phyloP scores from a whole-genome alignment of 2,113 vertebrate genomes.

The Rhea americana region DNA sequence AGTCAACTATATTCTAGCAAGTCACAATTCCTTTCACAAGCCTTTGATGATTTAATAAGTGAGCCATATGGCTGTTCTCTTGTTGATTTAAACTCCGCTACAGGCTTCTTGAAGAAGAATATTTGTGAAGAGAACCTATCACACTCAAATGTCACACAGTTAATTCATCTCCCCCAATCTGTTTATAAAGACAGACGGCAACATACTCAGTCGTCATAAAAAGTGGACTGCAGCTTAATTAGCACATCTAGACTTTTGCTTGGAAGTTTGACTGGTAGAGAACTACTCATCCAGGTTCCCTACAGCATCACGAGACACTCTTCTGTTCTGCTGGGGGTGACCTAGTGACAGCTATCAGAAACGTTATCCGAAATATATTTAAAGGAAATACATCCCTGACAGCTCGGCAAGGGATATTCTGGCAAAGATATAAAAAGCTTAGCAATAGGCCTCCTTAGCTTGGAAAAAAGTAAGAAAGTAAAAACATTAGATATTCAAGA shows the following conservation, averaged over 20 bases:
- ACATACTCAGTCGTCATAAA: conserved; percentile 9
- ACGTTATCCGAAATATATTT: conserved; percentile 9
- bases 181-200: conserved; percentile 54
- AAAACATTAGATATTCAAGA: neutral
- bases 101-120: conserved; percentile 7
- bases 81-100: conserved; percentile 39
- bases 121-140: conserved; percentile 28
- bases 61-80: conserved; percentile 24
- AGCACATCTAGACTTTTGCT: neutral
- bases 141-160: neutral
- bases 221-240: neutral
- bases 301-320: neutral
- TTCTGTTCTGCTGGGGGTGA: conserved; percentile 14
- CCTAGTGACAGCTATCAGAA: conserved; percentile 19
- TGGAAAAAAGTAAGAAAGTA: neutral
- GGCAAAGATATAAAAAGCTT: neutral
- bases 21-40: conserved; percentile 30
- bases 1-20: neutral
- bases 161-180: neutral
- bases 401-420: neutral
- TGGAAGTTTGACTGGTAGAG: neutral
- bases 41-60: conserved; percentile 34
- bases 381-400: neutral
- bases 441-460: neutral
- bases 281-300: neutral